Evolutionary conservation across 2,113 vertebrate genomes (phyloP).

Genomic region (Ameiurus melas): DNA sequence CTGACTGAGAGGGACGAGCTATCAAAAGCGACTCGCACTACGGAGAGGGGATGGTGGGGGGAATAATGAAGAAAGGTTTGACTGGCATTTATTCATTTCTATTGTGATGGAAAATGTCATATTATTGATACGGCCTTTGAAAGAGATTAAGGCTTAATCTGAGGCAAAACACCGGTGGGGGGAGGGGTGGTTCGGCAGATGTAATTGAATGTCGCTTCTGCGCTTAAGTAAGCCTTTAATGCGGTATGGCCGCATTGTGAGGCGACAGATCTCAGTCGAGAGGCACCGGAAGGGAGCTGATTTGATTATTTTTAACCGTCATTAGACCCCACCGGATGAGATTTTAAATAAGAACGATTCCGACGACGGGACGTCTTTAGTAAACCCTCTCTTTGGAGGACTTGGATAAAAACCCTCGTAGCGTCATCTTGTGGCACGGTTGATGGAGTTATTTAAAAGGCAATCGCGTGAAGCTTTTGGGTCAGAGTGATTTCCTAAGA

Average conservation of each 20-base stretch:
- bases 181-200: conserved; percentile 57
- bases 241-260: conserved; percentile 57
- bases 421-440: not conserved
- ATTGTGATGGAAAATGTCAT: conserved; percentile 75
- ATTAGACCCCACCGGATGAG: not conserved
- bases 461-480: not conserved
- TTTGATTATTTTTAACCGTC: conserved; percentile 18
- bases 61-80: conserved; percentile 62
- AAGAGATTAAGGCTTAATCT: conserved; percentile 76
- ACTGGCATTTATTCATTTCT: conserved; percentile 70
- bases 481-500: not conserved
- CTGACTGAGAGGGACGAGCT: conserved; percentile 79
- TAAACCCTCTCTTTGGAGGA: not conserved
- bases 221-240: conserved; percentile 61
- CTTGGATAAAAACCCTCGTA: not conserved
- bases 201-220: conserved; percentile 72
- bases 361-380: conserved; percentile 11
- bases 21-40: conserved; percentile 73
- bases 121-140: conserved; percentile 75
- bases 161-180: conserved; percentile 70
- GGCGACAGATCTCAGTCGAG: not conserved
- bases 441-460: not conserved
- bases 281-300: not conserved
- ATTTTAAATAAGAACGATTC: conserved; percentile 34
- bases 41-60: not conserved